A percentile compares a stretch with the other conserved stretches of the same genome.
phyloP scores from a whole-genome alignment of 2,888 invertebrate genomes.

The Polydrusus tereticollis region DNA sequence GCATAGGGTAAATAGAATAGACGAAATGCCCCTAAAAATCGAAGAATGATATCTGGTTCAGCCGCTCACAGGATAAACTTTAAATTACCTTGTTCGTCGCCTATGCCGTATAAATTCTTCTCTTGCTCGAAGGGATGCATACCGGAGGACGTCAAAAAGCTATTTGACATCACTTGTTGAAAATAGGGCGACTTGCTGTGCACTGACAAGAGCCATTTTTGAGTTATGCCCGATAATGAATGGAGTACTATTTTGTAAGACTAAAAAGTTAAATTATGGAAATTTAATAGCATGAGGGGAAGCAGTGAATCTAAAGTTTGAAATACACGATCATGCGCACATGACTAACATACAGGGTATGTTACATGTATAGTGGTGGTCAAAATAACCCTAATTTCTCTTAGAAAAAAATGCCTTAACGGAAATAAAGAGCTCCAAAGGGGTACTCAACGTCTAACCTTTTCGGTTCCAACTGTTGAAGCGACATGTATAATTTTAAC shows the following conservation, averaged over 20 bases:
- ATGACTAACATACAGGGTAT: no score
- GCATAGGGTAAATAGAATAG: constrained; percentile 71
- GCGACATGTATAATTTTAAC: no score
- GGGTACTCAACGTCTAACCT: no score
- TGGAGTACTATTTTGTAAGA: constrained; percentile 50
- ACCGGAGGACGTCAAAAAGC: constrained; percentile 53
- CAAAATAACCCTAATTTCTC: no score
- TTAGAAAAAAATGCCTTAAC: no score
- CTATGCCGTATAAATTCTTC: constrained; percentile 76
- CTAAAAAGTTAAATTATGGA: constrained; percentile 40
- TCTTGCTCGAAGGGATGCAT: constrained; percentile 61
- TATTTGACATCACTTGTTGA: constrained; percentile 53
- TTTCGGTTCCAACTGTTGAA: no score
- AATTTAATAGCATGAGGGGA: no score
- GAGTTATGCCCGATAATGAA: constrained; percentile 61
- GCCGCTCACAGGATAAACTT: neutral
- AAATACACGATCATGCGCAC: no score
- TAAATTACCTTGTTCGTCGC: constrained; percentile 71
- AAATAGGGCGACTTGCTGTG: constrained; percentile 72
- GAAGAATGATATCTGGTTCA: neutral
- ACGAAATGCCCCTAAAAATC: constrained; percentile 71
- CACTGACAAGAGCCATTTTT: constrained; percentile 84
- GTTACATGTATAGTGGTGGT: no score
- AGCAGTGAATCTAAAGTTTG: no score
- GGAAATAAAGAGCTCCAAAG: no score